Conservation (phyloP, 2,888 invertebrate genomes). For the Carcina quercana region DNA sequence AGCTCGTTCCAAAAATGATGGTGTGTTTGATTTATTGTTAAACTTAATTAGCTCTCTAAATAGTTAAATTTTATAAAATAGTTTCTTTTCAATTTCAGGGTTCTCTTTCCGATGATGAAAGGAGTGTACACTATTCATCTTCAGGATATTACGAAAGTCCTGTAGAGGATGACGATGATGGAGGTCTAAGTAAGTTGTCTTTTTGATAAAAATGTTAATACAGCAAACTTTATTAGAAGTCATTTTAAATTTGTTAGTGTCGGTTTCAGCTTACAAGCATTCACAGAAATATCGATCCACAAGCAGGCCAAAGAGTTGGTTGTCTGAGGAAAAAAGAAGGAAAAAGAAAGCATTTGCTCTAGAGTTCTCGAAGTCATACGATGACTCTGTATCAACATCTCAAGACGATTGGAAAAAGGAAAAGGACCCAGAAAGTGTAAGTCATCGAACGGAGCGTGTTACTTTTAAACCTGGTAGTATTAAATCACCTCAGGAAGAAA, state of each 20-base stretch:
- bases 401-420: constrained; percentile 64
- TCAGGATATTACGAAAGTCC: constrained; percentile 85
- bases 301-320: constrained; percentile 69
- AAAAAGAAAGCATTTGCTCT: constrained; percentile 85
- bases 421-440: constrained; percentile 41
- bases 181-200: constrained; percentile 64
- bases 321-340: constrained; percentile 81
- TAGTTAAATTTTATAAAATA: too few relatives aligned
- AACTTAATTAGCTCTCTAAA: too few relatives aligned
- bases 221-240: background rate
- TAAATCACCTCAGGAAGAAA: constrained; percentile 60
- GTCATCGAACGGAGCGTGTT: constrained; percentile 45
- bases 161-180: constrained; percentile 78
- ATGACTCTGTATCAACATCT: constrained; percentile 68
- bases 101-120: constrained; percentile 80
- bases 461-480: constrained; percentile 34
- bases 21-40: constrained; percentile 28
- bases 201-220: constrained; percentile 4
- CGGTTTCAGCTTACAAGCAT: constrained; percentile 59
- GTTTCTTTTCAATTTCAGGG: too few relatives aligned
- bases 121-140: constrained; percentile 81
- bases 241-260: constrained; percentile 3
- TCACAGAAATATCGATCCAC: constrained; percentile 64
- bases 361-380: constrained; percentile 79
- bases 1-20: constrained; percentile 57